These are phyloP conservation scores for Pogonus chalceus DNA, from an alignment of 1,140 invertebrate genomes.

Conservation along the genomic window DNA sequence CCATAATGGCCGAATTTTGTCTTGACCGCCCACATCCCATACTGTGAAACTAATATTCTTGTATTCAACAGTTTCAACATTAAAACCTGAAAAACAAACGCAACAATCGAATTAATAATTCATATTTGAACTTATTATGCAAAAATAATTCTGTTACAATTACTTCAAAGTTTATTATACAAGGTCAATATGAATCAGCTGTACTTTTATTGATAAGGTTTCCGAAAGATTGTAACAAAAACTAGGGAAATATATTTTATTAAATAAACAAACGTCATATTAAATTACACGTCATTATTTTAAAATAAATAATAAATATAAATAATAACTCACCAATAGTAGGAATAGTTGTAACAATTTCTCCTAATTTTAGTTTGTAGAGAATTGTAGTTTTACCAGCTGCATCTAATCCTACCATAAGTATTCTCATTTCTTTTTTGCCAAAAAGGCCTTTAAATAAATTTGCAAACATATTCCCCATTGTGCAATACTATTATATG, in stretches of 20 bases:
- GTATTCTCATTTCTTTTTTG: constrained; percentile 97
- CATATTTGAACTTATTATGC: no score
- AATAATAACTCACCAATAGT: constrained; percentile 79
- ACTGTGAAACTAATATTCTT: constrained; percentile 92
- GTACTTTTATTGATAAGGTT: no score
- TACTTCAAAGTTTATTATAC: no score
- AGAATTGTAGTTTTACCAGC: constrained; percentile 99
- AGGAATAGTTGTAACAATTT: constrained; percentile 99
- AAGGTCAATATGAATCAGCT: no score
- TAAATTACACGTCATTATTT: no score
- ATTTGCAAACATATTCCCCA: constrained; percentile 80
- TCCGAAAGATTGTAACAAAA: background rate
- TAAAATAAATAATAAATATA: background rate
- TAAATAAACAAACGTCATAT: no score
- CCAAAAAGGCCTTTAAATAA: constrained; percentile 93
- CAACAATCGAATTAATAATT: constrained; percentile 8
- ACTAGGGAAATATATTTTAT: background rate
- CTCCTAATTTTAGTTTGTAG: constrained; percentile 99
- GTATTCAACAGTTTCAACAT: constrained; percentile 93
- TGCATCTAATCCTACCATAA: constrained; percentile 96
- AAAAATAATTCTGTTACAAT: no score
- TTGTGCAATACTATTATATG: constrained; percentile 46
- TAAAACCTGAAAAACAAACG: constrained; percentile 60
- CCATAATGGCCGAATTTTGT: constrained; percentile 85
- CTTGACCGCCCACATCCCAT: constrained; percentile 88